Base-by-base conservation (phyloP, 2,113 vertebrate genomes). In the Thunnus thynnus region DNA sequence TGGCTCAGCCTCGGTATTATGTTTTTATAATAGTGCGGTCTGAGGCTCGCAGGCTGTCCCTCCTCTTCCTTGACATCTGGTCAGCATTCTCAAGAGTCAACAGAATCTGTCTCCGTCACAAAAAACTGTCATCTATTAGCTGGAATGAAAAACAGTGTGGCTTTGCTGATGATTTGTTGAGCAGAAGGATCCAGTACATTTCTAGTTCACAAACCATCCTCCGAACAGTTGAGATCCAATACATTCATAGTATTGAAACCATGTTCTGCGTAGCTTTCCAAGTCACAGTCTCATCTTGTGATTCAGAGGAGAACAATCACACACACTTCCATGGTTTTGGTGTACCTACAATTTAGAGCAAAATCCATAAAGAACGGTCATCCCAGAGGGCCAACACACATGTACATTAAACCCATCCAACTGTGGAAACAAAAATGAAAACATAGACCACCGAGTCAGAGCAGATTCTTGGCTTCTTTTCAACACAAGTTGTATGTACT, bases 21-120 rank as follows among this genome's bases (percentile, higher is more conserved):
- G 58, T 56, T 85, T 80, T 55, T 70, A 47, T 78, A 17, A 65
- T 64, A 1, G 72, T 78, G 71, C 64, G 76, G 78, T 81, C 79
- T 86, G 78, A 82, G 25, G 51, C 60, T 46, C 14, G 13, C 80
- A 13, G 56, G 73, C 54, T 44, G 82, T 76, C 74, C 84, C 86
- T 82, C 80, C 78, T 84, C 72, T 82, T 41, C 17, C 76, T 89
- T 60, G 5, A 84, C 90, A 86, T 92, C 87, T 89, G 83, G 83
- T 80, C 67, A 10, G 62, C 86, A 84, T 78, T 88, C 84, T 75
- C 32, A 30, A 9, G 83, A 57, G 77, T 80, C 87, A 78, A 71
- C 78, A 61, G 16, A 70, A 71, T 76, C 81, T 25, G 75, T 64
- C 83, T 76, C 76, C 61, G 76, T 80, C 85, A 60, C 83, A 86